Percentiles rank a stretch among this genome's conserved stretches.
Evolutionary conservation across 2,113 vertebrate genomes (phyloP).

Genomic region (Pseudopodoces humilis): DNA sequence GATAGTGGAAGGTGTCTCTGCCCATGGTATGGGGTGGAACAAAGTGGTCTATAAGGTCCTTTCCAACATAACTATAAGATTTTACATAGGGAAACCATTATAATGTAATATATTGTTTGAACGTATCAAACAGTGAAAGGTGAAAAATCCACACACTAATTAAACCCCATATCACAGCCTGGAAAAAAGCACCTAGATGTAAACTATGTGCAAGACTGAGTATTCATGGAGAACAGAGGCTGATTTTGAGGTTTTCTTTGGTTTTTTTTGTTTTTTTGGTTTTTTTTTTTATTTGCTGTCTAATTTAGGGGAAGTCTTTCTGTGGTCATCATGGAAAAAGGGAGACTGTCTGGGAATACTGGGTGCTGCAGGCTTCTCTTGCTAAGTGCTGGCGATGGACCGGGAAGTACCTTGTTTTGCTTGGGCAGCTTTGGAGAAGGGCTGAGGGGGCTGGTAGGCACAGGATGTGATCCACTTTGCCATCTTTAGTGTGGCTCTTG

Average conservation of each 20-base stretch:
- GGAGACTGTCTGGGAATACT: too few species aligned
- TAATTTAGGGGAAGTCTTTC: not conserved
- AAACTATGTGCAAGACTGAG: not conserved
- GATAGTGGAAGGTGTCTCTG: rapidly evolving
- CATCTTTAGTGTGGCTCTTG: too few species aligned
- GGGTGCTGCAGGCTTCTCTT: too few species aligned
- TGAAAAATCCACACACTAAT: not conserved
- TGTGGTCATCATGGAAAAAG: not conserved
- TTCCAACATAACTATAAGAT: not conserved
- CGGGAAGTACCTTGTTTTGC: too few species aligned
- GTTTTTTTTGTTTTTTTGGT: not conserved
- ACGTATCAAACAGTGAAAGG: not conserved
- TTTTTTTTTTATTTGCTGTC: not conserved
- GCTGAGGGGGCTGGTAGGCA: too few species aligned
- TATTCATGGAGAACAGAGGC: not conserved
- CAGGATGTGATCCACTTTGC: too few species aligned
- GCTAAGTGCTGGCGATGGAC: too few species aligned
- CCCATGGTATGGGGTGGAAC: not conserved
- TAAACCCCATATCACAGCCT: not conserved
- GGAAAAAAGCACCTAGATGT: not conserved
- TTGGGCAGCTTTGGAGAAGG: too few species aligned
- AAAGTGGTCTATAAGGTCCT: not conserved
- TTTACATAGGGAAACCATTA: not conserved
- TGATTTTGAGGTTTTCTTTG: not conserved
- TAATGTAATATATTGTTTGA: not conserved